Conservation (phyloP, 2,113 vertebrate genomes). For the Onychorhynchus coronatus region DNA sequence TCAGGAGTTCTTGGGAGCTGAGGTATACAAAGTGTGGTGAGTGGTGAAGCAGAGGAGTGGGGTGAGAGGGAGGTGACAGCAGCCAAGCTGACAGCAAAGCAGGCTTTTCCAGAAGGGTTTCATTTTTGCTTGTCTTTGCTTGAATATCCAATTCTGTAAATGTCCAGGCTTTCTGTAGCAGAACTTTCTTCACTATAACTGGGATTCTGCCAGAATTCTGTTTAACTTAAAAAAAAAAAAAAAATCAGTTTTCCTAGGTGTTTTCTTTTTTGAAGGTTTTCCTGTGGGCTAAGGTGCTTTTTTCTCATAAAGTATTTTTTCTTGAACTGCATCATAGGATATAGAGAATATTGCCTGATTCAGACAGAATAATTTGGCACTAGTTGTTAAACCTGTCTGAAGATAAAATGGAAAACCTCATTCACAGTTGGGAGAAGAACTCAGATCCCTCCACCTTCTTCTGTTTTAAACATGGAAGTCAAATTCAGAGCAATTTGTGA, state of each 20-base stretch:
- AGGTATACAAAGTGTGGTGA: background rate
- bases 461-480: background rate
- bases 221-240: background rate
- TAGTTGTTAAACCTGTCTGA: background rate
- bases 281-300: background rate
- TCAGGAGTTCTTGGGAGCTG: background rate
- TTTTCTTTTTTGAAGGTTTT: background rate
- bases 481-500: background rate
- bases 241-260: rapidly evolving
- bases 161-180: background rate
- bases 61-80: background rate
- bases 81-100: background rate
- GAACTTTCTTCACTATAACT: background rate
- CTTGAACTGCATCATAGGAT: background rate
- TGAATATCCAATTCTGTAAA: background rate
- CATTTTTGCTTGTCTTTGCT: background rate
- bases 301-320: background rate
- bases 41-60: background rate
- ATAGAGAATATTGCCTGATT: background rate
- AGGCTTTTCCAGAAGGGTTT: background rate
- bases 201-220: background rate
- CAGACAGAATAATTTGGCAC: background rate
- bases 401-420: background rate
- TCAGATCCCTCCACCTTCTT: background rate
- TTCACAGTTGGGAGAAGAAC: background rate